Percentiles rank a stretch among this genome's conserved stretches.
Conservation (phyloP, 1,140 invertebrate genomes). For the Lasaia peninsularis region DNA sequence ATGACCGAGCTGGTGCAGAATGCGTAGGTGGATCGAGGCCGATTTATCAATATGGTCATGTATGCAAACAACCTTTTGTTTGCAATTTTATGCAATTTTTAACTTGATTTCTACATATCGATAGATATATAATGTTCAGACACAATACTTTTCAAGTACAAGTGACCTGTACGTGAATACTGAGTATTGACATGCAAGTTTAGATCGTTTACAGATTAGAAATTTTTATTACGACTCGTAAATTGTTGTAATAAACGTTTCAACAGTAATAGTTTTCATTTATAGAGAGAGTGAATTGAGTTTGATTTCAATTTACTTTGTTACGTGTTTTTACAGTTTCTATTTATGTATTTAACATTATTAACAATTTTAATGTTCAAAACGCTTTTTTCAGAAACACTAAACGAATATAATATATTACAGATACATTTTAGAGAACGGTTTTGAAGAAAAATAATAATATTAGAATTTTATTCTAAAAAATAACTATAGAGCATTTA, state of each 20-base stretch:
- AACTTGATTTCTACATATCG: slow-evolving; percentile 17
- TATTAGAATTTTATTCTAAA: no score
- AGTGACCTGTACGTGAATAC: not conserved
- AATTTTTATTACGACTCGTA: slow-evolving; percentile 1
- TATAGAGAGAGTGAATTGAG: not conserved
- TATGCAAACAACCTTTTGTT: slow-evolving; percentile 50
- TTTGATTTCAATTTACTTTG: not conserved
- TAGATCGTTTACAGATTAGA: slow-evolving; percentile 2
- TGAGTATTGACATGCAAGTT: not conserved
- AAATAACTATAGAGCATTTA: no score
- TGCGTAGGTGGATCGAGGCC: slow-evolving; percentile 63
- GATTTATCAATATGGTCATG: slow-evolving; percentile 44
- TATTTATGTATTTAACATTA: no score
- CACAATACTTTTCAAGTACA: not conserved
- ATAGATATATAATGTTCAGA: slow-evolving; percentile 9
- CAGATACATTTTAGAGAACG: no score
- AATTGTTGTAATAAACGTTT: not conserved
- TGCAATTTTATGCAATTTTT: slow-evolving; percentile 42
- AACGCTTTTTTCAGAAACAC: no score
- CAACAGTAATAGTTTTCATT: not conserved
- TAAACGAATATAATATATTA: no score
- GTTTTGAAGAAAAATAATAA: no score
- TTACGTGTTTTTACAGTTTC: no score
- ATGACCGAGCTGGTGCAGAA: slow-evolving; percentile 49
- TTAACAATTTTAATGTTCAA: no score